Conservation (phyloP, 2,113 vertebrate species). For the Sarotherodon lohbergeri region DNA sequence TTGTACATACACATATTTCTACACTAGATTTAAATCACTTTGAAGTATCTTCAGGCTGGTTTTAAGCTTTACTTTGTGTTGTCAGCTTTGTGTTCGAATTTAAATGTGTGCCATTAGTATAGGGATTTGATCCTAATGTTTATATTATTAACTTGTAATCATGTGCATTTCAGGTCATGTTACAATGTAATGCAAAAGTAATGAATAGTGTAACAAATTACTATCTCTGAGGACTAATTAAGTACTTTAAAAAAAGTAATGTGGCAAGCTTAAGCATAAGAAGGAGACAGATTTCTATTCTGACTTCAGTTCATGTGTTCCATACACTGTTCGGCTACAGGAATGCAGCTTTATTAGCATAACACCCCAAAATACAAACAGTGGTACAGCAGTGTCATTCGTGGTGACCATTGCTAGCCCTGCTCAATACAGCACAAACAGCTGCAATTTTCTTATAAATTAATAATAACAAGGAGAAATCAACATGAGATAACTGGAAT, state of each 20-base stretch:
- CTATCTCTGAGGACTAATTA: background rate
- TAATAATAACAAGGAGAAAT: background rate
- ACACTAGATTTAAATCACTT: background rate
- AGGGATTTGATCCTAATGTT: background rate
- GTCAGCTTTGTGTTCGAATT: background rate
- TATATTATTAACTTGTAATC: background rate
- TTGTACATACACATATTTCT: background rate
- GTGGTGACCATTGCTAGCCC: background rate
- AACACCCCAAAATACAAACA: background rate
- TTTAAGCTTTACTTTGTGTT: background rate
- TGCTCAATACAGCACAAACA: background rate
- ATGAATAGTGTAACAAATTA: background rate
- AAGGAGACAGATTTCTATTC: background rate
- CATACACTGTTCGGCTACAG: background rate
- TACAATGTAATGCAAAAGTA: background rate
- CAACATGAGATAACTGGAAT: background rate
- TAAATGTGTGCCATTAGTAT: background rate
- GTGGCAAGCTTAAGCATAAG: background rate
- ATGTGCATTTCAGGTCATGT: background rate
- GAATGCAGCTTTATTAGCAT: background rate
- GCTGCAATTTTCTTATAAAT: background rate
- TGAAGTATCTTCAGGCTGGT: background rate
- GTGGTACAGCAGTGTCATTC: background rate
- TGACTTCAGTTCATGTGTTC: background rate
- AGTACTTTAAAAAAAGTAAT: background rate